Evolutionary conservation across 2,888 invertebrate genomes (phyloP).

Genomic region (Halictus quadricinctus): DNA sequence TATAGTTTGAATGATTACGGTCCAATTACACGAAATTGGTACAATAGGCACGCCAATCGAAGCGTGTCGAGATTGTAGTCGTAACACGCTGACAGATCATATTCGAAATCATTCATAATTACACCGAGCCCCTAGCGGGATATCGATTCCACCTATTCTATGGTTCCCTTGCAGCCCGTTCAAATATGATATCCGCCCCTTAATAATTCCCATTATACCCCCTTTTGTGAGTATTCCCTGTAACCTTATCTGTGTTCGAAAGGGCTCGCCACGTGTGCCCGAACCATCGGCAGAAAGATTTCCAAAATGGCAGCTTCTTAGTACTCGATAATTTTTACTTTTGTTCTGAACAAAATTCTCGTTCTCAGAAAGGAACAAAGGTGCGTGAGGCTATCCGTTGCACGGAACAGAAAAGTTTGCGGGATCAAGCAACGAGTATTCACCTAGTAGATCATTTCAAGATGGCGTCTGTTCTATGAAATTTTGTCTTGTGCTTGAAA

Average conservation of each 20-base stretch:
- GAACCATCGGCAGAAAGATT: not conserved
- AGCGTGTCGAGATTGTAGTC: conserved; percentile 29
- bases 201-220: conserved; percentile 52
- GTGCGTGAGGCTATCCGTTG: no score
- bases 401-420: no score
- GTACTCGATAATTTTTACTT: not conserved
- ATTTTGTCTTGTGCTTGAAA: not conserved
- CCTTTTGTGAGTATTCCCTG: conserved; percentile 48
- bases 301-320: no score
- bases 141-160: conserved; percentile 56
- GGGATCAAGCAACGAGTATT: no score
- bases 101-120: conserved; percentile 65
- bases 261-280: conserved; percentile 38
- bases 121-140: conserved; percentile 59
- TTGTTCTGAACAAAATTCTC: not conserved
- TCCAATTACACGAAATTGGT: conserved; percentile 34
- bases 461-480: no score
- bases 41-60: conserved; percentile 34
- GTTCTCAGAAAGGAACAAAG: not conserved
- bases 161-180: conserved; percentile 33
- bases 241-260: conserved; percentile 49
- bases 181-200: conserved; percentile 57
- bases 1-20: conserved; percentile 5
- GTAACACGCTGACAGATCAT: conserved; percentile 59
- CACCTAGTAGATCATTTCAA: no score